Evolutionary conservation across 2,888 invertebrate genomes (phyloP), one percentile per base, ranked within the genome.

Genomic region (Cosmia pyralina): DNA sequence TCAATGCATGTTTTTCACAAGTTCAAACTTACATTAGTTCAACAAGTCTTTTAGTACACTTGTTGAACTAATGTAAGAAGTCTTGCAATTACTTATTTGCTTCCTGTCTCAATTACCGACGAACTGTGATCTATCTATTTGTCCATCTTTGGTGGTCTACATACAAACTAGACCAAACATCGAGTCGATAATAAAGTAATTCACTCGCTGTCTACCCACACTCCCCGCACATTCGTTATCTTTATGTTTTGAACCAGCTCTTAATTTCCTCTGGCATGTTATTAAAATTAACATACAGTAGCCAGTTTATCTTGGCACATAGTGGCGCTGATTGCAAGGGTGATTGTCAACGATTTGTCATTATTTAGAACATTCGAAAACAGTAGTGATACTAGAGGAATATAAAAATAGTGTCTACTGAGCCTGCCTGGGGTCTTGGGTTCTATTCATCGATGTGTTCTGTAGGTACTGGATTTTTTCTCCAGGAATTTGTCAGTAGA

Each of bases 231-330:
- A 58, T 77, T 67, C 44, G 50, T 72, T 78, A 66, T 65, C 48
- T 82, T 15, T 68, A 13, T 50, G n/a, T 63, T 15, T 34, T 15
- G 11, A 79, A 81, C 79, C 59, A 55, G 81, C 74, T 79, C 52
- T 69, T 79, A 73, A 81, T 83, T 80, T 80, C 58, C 79, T 82
- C 41, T 48, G 65, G 59, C 65, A 48, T 82, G 64, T 38, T 69
- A 69, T 82, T 69, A 63, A 69, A 53, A 73, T 66, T 52, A 69
- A 11, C 73, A 82, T 78, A 59, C 41, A 34, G 41, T 8, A 62
- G 1, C 82, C 82, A 76, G 22, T 69, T 28, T 66, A 62, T 48
- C 41, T 50, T 57, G 64, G 38, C 8, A 57, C 34, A 0, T 38
- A 13, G 13, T 13, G 46, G 13, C 5, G 1, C 15, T 38, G 58